Evolutionary conservation across 1,140 invertebrate genomes (phyloP), one percentile per base, ranked within the genome.

Genomic region (Drosophila erecta): DNA sequence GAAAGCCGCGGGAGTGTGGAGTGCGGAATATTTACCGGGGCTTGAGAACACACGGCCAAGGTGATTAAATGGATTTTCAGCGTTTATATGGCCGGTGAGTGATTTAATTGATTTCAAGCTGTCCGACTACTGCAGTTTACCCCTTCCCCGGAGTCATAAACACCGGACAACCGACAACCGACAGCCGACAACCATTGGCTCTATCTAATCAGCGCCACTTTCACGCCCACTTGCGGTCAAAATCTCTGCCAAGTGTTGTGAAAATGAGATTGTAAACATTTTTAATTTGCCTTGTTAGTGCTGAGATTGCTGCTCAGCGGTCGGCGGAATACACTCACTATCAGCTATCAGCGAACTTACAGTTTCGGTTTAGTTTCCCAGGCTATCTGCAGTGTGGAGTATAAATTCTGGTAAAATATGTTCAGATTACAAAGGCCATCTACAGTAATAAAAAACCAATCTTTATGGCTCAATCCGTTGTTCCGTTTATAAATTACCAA

Each of bases 21-120:
- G 54, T n/a, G 37, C 4, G n/a, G 24, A 30, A 30, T 30, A 30
- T 30, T 17, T 15, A 22, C 33, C 30, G 3, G 14, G n/a, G 27
- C 7, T 44, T 35, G 33, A n/a, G 56, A 37, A 20, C 20, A 46
- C 46, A 50, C 41, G 35, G 38, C 20, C 59, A 65, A 80, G 81
- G 81, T 85, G 81, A 79, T 81, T 86, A 81, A 85, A 70, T 15
- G 43, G 62, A 50, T 73, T 71, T 79, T 75, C 56, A 33, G 49
- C 55, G 64, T 43, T 64, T 80, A 40, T 61, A 56, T 46, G 43
- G 43, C 58, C 33, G 14, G 41, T 27, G 50, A 77, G 75, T 69
- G 62, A 70, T 69, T 69, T 50, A 76, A 77, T 77, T 70, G 74
- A 77, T 76, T 76, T 59, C 50, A 57, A 70, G 51, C 40, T 49